phyloP scores from a whole-genome alignment of 2,797 vertebrate species.

The Tadarida brasiliensis region DNA sequence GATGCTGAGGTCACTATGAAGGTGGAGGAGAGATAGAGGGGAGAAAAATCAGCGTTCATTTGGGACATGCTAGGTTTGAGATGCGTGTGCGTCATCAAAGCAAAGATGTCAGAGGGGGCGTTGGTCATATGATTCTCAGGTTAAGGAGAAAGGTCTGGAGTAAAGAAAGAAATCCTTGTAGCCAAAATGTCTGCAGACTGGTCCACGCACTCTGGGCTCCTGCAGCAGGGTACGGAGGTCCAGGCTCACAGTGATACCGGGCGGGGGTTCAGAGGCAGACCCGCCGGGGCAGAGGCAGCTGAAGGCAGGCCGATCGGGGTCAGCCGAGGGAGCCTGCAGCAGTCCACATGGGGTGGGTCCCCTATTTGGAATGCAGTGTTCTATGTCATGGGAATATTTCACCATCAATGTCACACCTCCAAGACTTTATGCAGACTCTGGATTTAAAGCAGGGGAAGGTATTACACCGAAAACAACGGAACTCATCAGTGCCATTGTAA shows the following conservation, averaged over 20 bases:
- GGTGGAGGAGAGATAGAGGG: background rate
- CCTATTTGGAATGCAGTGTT: accelerated
- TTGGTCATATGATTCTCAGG: background rate
- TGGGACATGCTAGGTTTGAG: background rate
- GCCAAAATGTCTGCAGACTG: background rate
- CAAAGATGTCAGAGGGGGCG: background rate
- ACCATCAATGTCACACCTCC: background rate
- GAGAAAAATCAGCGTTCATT: background rate
- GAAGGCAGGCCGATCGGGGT: accelerated
- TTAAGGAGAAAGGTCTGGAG: background rate
- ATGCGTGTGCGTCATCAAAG: no score
- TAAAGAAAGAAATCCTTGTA: background rate
- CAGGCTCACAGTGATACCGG: accelerated
- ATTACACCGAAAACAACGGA: conserved; percentile 67
- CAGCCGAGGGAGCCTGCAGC: accelerated
- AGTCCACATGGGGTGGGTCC: accelerated
- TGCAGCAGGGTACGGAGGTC: accelerated
- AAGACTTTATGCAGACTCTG: background rate
- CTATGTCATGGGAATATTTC: background rate
- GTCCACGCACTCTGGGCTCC: background rate
- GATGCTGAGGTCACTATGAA: background rate
- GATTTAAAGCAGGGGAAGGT: conserved; percentile 55
- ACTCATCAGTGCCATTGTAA: conserved; percentile 77
- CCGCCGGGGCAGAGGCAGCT: background rate
- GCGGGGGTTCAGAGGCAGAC: background rate